Evolutionary conservation across 2,888 invertebrate species (phyloP), one percentile per base, ranked within the genome.

Genomic region (Himalopsyche japonica): DNA sequence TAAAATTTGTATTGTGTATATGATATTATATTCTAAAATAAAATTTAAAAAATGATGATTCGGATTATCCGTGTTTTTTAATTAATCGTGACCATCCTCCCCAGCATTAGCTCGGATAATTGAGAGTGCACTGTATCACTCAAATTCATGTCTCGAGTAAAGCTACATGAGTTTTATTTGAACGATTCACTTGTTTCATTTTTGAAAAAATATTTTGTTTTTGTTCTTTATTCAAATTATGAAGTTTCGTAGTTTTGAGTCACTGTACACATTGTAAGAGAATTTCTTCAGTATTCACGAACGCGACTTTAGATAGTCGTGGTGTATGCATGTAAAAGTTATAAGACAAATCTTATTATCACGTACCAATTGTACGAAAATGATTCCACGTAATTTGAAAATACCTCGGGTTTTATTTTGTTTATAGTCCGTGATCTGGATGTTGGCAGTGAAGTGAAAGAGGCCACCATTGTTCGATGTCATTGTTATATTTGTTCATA

Each of bases 271-370:
- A n/a, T 57, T 57, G 20, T 57, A 57, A 57, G 57, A 57, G 70
- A 47, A 81, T 80, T 48, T 76, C 76, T 80, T 80, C 83, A 76
- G 80, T 83, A 83, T 83, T 83, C 83, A 83, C 76, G 80, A 81
- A 79, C 76, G 64, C 76, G 76, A 27, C 34, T 76, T 76, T 76
- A 32, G n/a, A 57, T 24, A 20, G 76, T 34, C 76, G 76, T 76
- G 76, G 76, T 32, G 27, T 76, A 34, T 76, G 76, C 57, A 78
- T 82, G 79, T 37, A 76, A 76, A 80, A 80, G 64, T 80, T 84
- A 84, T 79, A 84, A 86, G 86, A 86, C 86, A 86, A 86, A 85
- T 86, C 86, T 86, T 86, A 85, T 86, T 86, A 86, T 86, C 86
- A 86, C 86, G 86, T 86, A 81, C 82, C 84, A 83, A 83, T 86